Conservation (phyloP, 2,888 invertebrate genomes). For the Phalera bucephala region DNA sequence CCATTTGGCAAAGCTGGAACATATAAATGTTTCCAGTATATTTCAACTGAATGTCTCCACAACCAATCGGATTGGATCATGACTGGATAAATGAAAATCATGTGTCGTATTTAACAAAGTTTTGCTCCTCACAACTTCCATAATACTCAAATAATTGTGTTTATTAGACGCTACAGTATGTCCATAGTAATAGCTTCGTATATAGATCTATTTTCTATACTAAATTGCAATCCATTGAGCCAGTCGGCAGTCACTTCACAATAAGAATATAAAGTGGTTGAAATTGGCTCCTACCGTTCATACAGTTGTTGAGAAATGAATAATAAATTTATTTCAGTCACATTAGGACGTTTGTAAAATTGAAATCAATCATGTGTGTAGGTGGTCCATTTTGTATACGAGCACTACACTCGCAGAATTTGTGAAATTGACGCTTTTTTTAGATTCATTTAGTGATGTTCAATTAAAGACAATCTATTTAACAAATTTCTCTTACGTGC, state of each 20-base stretch:
- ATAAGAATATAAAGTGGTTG: conserved; percentile 53
- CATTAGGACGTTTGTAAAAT: conserved; percentile 20
- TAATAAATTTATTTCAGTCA: conserved; percentile 44
- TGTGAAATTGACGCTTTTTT: conserved; percentile 12
- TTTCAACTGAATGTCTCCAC: conserved; percentile 28
- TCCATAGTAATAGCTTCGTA: too few relatives aligned
- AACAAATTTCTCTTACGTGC: conserved; percentile 31
- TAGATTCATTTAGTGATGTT: conserved; percentile 11
- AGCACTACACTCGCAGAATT: conserved; percentile 13
- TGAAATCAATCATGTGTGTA: conserved; percentile 4
- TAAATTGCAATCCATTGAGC: conserved; percentile 44
- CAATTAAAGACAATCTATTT: conserved; percentile 15
- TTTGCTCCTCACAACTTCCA: conserved; percentile 4
- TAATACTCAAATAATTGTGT: conserved; percentile 7
- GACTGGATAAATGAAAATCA: too few relatives aligned
- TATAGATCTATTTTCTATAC: conserved; percentile 24
- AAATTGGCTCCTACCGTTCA: conserved; percentile 45
- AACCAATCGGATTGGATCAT: too few relatives aligned
- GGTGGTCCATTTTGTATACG: conserved; percentile 8
- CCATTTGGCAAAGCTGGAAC: conserved; percentile 43
- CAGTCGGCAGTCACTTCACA: conserved; percentile 36
- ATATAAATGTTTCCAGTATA: conserved; percentile 36
- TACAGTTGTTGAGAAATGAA: conserved; percentile 34
- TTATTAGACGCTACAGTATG: too few relatives aligned
- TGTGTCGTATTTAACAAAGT: conserved; percentile 14